A percentile compares a stretch with the other conserved stretches of the same genome.
Evolutionary conservation across 2,797 vertebrate species (phyloP).

Genomic region (Mastacembelus armatus): DNA sequence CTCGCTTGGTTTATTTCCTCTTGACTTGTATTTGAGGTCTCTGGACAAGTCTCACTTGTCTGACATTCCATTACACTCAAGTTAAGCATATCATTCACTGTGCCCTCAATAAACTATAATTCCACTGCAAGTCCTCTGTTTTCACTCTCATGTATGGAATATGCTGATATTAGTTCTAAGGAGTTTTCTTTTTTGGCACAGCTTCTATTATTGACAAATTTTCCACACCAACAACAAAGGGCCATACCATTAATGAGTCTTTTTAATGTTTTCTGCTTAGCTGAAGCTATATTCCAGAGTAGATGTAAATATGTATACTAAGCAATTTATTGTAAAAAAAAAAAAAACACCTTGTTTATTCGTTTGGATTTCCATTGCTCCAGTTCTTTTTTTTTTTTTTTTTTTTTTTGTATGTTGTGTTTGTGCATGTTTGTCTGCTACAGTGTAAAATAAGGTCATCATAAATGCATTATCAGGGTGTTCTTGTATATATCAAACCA

Average conservation of each 20-base stretch:
- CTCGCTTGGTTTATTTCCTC: too few species aligned
- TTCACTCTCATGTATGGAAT: neutral
- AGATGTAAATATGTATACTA: neutral
- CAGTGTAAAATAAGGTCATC: too few species aligned
- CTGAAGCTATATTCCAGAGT: neutral
- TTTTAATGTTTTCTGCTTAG: conserved; percentile 10
- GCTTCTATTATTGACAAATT: neutral
- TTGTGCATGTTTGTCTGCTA: too few species aligned
- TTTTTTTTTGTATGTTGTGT: too few species aligned
- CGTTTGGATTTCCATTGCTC: too few species aligned
- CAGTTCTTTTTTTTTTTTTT: too few species aligned
- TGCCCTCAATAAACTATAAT: conserved; percentile 21
- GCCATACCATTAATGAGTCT: neutral
- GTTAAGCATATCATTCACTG: conserved; percentile 2
- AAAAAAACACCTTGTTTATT: neutral
- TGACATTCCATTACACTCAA: neutral
- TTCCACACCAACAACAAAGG: conserved; percentile 1
- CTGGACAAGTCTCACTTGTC: too few species aligned
- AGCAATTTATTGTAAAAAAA: neutral
- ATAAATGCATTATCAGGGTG: too few species aligned
- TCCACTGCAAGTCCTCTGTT: neutral
- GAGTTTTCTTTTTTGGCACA: conserved; percentile 5
- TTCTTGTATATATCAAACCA: too few species aligned
- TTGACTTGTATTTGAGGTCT: too few species aligned
- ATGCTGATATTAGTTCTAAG: neutral